These are phyloP conservation scores for Miichthys miiuy DNA, from an alignment of 2,797 vertebrate genomes.

Conservation along the genomic window DNA sequence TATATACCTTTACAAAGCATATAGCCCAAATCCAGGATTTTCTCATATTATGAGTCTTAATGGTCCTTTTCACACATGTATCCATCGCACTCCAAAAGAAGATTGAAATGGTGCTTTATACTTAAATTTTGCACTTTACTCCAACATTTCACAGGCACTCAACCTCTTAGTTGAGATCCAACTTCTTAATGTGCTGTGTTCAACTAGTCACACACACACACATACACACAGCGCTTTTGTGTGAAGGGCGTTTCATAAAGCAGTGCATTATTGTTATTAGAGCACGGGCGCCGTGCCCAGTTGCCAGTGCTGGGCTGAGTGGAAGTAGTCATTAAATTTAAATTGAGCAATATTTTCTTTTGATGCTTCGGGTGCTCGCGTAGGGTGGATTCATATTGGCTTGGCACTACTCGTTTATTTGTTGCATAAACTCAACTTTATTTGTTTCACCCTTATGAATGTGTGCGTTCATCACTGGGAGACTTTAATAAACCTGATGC, in stretches of 20 bases:
- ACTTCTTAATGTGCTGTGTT: slow-evolving; percentile 62
- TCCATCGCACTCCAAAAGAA: slow-evolving; percentile 36
- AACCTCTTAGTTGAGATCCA: slow-evolving; percentile 59
- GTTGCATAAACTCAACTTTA: slow-evolving; percentile 77
- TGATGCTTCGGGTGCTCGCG: slow-evolving; percentile 74
- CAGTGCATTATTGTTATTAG: slow-evolving; percentile 86
- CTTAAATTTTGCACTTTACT: slow-evolving; percentile 54
- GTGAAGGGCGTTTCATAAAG: slow-evolving; percentile 82
- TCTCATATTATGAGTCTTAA: neutral
- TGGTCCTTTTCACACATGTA: slow-evolving; percentile 14
- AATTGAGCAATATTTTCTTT: slow-evolving; percentile 87
- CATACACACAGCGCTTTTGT: slow-evolving; percentile 53
- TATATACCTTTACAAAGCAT: neutral
- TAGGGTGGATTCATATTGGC: slow-evolving; percentile 75
- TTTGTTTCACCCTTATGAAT: slow-evolving; percentile 70
- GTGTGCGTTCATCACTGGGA: slow-evolving; percentile 58
- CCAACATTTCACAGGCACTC: slow-evolving; percentile 58
- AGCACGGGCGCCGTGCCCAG: slow-evolving; percentile 74
- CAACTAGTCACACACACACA: slow-evolving; percentile 39
- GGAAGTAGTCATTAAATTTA: slow-evolving; percentile 86
- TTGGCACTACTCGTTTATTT: slow-evolving; percentile 79
- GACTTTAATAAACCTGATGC: slow-evolving; percentile 71
- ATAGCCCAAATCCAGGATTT: slow-evolving; percentile 1
- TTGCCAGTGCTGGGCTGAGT: slow-evolving; percentile 70
- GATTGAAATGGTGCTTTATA: slow-evolving; percentile 44